Percentiles rank a stretch among this genome's conserved stretches.
phyloP scores from a whole-genome alignment of 2,888 invertebrate species.

The Tenthredo scrophulariae region DNA sequence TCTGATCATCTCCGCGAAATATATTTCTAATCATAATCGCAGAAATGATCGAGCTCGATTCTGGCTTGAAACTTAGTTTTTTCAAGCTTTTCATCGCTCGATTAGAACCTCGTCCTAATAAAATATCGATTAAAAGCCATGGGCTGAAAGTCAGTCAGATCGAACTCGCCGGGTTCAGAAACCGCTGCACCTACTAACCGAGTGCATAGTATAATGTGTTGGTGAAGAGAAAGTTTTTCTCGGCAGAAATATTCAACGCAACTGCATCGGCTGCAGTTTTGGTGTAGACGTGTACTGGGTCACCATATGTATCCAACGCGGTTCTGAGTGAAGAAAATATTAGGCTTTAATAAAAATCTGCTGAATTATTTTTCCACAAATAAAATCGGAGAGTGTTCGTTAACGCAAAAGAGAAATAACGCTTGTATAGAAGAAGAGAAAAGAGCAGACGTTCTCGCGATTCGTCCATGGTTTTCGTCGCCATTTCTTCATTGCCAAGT shows the following conservation, averaged over 20 bases:
- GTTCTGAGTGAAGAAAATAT: not conserved
- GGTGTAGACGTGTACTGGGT: slow-evolving; percentile 35
- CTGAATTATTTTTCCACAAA: not conserved
- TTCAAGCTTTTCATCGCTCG: not conserved
- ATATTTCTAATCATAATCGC: not conserved
- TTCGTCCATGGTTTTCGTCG: not conserved
- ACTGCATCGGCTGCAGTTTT: slow-evolving; percentile 34
- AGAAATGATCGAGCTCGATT: too few relatives aligned
- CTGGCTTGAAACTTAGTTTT: not conserved
- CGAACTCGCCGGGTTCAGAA: slow-evolving; percentile 2
- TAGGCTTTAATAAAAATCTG: not conserved
- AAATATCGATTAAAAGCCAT: not conserved
- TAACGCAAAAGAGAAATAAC: not conserved
- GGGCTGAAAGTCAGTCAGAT: not conserved
- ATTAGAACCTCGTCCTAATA: not conserved
- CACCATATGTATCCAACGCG: not conserved
- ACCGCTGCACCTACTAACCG: not conserved
- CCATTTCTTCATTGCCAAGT: not conserved
- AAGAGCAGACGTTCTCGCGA: not conserved
- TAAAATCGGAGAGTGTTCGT: not conserved
- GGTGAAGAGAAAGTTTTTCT: slow-evolving; percentile 43
- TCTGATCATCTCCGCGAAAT: not conserved
- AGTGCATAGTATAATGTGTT: not conserved
- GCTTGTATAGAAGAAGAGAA: not conserved
- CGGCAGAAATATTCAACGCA: not conserved